These are phyloP conservation scores for Lycocerus yunnanus DNA, from an alignment of 2,888 invertebrate species.

Conservation along the genomic window DNA sequence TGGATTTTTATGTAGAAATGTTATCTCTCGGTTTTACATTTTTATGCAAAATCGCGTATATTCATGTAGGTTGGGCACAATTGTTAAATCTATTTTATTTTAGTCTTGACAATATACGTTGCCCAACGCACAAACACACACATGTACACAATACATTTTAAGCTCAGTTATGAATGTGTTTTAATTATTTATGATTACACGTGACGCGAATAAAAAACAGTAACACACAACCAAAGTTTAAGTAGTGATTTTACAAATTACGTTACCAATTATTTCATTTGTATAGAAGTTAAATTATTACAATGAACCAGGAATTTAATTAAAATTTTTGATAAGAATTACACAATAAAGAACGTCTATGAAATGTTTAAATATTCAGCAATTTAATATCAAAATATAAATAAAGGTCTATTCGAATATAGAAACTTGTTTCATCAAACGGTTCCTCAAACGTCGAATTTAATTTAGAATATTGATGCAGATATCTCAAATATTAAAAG, in stretches of 20 bases:
- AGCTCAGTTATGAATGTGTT: constrained; percentile 7
- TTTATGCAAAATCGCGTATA: background rate
- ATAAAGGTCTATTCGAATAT: background rate
- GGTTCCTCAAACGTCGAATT: background rate
- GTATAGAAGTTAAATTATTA: background rate
- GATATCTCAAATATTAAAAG: too few relatives aligned
- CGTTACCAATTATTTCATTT: background rate
- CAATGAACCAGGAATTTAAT: background rate
- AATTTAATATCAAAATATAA: background rate
- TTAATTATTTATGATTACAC: constrained; percentile 15
- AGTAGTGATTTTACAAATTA: background rate
- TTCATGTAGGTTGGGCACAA: background rate
- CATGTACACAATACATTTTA: background rate
- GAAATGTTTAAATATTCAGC: background rate
- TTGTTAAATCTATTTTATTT: constrained; percentile 1
- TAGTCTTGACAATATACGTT: background rate
- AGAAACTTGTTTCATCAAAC: background rate
- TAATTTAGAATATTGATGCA: background rate
- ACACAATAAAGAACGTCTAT: background rate
- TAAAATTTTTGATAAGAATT: background rate
- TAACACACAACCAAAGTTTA: background rate
- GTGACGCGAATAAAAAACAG: background rate
- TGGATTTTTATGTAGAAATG: background rate
- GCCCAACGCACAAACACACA: background rate
- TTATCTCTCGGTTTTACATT: background rate